phyloP scores from a whole-genome alignment of 2,888 invertebrate genomes.

The Cactoblastis cactorum region DNA sequence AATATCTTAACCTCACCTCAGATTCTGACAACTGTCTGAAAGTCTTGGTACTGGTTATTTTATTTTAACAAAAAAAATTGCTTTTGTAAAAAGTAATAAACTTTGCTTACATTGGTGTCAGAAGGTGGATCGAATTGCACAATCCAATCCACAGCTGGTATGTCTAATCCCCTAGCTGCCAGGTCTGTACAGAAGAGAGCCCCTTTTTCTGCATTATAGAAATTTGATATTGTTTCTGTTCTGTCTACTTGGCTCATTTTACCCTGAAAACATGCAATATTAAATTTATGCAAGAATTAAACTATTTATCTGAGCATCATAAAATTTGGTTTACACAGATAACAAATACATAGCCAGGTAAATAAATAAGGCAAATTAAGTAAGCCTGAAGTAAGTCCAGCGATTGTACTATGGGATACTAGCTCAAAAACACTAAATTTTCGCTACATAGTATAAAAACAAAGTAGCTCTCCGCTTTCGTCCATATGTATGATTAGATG shows the following conservation, averaged over 20 bases:
- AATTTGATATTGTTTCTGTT: constrained; percentile 95
- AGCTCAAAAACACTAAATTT: too few relatives aligned
- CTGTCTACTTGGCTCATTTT: constrained; percentile 98
- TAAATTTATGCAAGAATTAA: neutral
- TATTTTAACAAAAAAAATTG: neutral
- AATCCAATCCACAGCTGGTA: constrained; percentile 99
- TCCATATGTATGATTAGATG: too few relatives aligned
- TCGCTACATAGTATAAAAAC: too few relatives aligned
- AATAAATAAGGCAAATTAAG: too few relatives aligned
- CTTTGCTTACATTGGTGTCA: constrained; percentile 90
- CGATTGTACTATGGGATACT: too few relatives aligned
- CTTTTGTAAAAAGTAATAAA: constrained; percentile 12
- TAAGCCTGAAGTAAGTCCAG: too few relatives aligned
- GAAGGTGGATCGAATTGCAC: constrained; percentile 99
- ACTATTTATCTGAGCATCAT: neutral
- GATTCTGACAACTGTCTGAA: too few relatives aligned
- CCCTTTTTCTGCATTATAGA: constrained; percentile 94
- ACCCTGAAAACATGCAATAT: constrained; percentile 82
- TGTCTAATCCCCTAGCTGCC: constrained; percentile 97
- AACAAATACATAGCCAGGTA: too few relatives aligned
- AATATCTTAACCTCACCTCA: too few relatives aligned
- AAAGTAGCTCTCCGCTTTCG: too few relatives aligned
- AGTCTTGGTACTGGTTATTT: neutral
- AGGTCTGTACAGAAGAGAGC: constrained; percentile 98
- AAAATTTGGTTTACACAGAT: too few relatives aligned